Evolutionary conservation across 2,888 invertebrate genomes (phyloP), one percentile per base, ranked within the genome.

Genomic region (Synanthedon vespiformis): DNA sequence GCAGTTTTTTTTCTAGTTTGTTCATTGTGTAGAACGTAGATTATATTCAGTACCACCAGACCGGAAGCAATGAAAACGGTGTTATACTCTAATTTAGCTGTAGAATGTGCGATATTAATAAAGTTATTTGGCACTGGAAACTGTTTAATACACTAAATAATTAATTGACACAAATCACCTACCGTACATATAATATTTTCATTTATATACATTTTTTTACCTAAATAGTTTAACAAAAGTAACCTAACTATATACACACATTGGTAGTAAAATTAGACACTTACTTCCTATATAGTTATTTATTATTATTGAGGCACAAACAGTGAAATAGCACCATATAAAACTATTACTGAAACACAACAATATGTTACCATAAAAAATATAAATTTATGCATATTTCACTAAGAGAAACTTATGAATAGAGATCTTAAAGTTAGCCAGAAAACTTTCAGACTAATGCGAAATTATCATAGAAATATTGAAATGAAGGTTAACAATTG

Each of bases 261-360:
- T 6, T 13, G 44, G 11, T 44, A 44, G 44, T 44, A 44, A 34
- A 34, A 14, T 44, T 44, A 44, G 44, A 44, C 14, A 44, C 14
- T 44, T 44, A 34, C 10, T 6, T 34, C 34, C 10, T 34, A 44
- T 44, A 44, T 10, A 8, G 10, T 64, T 40, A 48, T 64, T 67
- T 69, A 60, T 55, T 61, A 60, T 60, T 71, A 77, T 53, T 67
- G 81, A 85, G 85, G 85, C 85, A 85, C 85, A 67, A 79, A 84
- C 85, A 85, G 77, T 84, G 68, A 67, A 68, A 74, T 83, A 85
- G 85, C 85, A 85, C 85, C 85, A 63, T 65, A 12, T 44, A 44
- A 44, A 44, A 44, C 44, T 44, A 44, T 6, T 41, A 44, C 10
- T 44, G 44, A 44, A 44, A 34, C 34, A 34, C 34, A 34, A 34